Evolutionary conservation across 2,888 invertebrate species (phyloP).

Genomic region (Camponotus fellah): DNA sequence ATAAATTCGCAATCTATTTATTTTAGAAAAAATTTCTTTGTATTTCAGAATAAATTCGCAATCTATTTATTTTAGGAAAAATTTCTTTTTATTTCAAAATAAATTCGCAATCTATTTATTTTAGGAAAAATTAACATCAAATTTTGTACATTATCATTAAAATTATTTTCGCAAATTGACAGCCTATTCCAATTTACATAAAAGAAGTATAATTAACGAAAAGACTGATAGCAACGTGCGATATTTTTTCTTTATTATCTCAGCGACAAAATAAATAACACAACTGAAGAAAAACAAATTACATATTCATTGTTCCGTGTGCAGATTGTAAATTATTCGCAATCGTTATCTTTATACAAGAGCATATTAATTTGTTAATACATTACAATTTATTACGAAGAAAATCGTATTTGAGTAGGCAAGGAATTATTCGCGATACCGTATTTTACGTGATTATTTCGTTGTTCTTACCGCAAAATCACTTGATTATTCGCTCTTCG

Average conservation of each 20-base stretch:
- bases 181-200: background rate
- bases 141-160: background rate
- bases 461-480: slow-evolving; percentile 3
- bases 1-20: background rate
- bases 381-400: background rate
- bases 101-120: background rate
- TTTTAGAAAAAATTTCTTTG: background rate
- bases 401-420: background rate
- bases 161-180: background rate
- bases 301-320: background rate
- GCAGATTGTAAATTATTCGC: slow-evolving; percentile 37
- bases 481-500: background rate
- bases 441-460: background rate
- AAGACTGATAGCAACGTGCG: background rate
- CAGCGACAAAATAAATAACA: background rate
- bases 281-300: background rate
- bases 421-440: background rate
- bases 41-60: background rate
- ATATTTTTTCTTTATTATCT: slow-evolving; percentile 9
- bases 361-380: slow-evolving; percentile 3
- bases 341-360: slow-evolving; percentile 16
- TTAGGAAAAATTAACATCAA: background rate
- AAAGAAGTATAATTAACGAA: background rate
- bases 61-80: background rate
- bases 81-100: slow-evolving; percentile 1